Base-by-base conservation (phyloP, 2,888 invertebrate species). In the Hesperia comma region DNA sequence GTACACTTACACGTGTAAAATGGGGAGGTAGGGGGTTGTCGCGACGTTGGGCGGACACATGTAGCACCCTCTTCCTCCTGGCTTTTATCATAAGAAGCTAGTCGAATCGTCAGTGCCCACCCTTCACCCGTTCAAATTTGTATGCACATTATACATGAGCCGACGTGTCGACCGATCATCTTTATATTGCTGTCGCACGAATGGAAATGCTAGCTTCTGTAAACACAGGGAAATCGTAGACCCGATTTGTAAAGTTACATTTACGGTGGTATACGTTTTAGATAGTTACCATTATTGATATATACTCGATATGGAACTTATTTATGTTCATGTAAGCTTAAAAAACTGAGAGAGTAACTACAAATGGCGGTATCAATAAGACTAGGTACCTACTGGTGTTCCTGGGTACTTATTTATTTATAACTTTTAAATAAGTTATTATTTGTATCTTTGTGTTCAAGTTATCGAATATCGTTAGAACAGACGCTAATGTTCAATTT, bases 81-180 rank as follows among this genome's bases (percentile, higher is more conserved):
- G 66, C 70, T 74, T 77, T 84, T 83, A 84, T 84, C 81, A 80
- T 81, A 83, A 82, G 83, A 83, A 85, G 81, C 79, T 79, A 81
- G 79, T 77, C 74, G 76, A 76, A 77, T 75, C 78, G 80, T 80
- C 80, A 80, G 76, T 73, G 75, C 77, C 78, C 75, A 75, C 75
- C 76, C 77, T 68, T 78, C 81, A 74, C 82, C 81, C 81, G 78
- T 82, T 81, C 79, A 78, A 82, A 87, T 88, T 88, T 85, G 85
- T 88, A 90, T 91, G 90, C 87, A 90, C 90, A 90, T 90, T 86
- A 89, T 85, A 88, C 87, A 91, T 90, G 88, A 90, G 87, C 75
- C 79, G 75, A 82, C 82, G 79, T 85, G 87, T 86, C 84, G 80
- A 77, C 82, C 84, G 84, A 89, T 88, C 86, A 88, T 87, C 83